Percentiles rank a stretch among this genome's conserved stretches.
Evolutionary conservation across 2,888 invertebrate species (phyloP).

Genomic region (Lumbricus terrestris): DNA sequence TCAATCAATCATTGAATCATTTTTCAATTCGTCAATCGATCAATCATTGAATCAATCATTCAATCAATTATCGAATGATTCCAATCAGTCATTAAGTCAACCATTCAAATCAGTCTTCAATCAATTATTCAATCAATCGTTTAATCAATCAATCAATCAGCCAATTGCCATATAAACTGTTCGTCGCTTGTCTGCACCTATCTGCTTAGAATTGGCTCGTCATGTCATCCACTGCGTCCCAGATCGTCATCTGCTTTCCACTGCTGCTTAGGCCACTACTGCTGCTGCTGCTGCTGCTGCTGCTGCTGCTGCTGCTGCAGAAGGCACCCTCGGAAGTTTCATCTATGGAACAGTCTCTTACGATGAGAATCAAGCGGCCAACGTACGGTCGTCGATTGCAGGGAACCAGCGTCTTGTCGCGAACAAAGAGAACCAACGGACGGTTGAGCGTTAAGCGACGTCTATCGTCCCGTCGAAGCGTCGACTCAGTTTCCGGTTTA

Average conservation of each 20-base stretch:
- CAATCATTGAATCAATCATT: no score
- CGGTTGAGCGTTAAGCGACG: slow-evolving; percentile 3
- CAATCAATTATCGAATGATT: no score
- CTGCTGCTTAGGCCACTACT: neutral
- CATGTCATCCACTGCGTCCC: neutral
- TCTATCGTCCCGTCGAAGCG: slow-evolving; percentile 3
- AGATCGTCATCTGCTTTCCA: neutral
- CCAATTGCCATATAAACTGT: neutral
- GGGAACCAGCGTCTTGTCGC: neutral
- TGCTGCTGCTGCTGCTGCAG: no score
- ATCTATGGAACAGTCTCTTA: neutral
- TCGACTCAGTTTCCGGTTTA: slow-evolving; percentile 3
- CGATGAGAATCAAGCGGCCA: neutral
- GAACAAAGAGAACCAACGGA: slow-evolving; percentile 3
- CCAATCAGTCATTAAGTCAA: neutral
- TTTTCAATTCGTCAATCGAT: no score
- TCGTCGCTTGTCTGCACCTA: neutral
- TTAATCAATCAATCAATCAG: neutral
- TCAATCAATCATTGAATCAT: neutral
- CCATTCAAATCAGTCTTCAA: neutral
- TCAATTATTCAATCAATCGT: neutral
- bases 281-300: no score
- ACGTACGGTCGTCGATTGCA: neutral
- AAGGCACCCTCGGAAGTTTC: neutral
- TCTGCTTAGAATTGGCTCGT: neutral